Evolutionary conservation across 1,140 invertebrate genomes (phyloP).

Genomic region (Littorina saxatilis): DNA sequence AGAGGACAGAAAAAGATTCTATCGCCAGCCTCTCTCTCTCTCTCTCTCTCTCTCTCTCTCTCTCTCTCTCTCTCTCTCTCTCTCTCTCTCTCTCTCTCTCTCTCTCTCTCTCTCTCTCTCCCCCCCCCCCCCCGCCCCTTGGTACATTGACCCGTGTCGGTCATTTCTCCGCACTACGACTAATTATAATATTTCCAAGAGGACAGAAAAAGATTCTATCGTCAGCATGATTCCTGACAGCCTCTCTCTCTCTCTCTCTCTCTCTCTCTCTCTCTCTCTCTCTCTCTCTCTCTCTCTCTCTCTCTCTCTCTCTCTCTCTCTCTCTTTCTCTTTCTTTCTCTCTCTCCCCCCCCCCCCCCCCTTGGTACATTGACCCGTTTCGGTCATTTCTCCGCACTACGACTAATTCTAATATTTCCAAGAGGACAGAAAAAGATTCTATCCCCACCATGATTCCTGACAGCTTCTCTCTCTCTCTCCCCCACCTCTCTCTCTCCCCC

Average conservation of each 20-base stretch:
- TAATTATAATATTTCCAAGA: too few species aligned
- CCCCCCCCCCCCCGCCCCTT: too few species aligned
- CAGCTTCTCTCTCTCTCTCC: background rate
- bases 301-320: conserved; percentile 18
- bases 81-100: conserved; percentile 17
- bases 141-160: too few species aligned
- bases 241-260: conserved; percentile 21
- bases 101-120: conserved; percentile 24
- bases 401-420: too few species aligned
- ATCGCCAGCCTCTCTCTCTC: background rate
- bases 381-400: too few species aligned
- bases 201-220: background rate
- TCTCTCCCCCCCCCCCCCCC: background rate
- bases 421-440: background rate
- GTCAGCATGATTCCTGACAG: background rate
- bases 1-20: background rate
- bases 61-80: conserved; percentile 8
- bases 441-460: background rate
- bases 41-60: background rate
- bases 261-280: conserved; percentile 19
- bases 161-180: too few species aligned
- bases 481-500: conserved; percentile 12
- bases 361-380: background rate
- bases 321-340: conserved; percentile 16
- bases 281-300: conserved; percentile 25